phyloP scores from a whole-genome alignment of 1,140 invertebrate species.

The Drosophila burlai region DNA sequence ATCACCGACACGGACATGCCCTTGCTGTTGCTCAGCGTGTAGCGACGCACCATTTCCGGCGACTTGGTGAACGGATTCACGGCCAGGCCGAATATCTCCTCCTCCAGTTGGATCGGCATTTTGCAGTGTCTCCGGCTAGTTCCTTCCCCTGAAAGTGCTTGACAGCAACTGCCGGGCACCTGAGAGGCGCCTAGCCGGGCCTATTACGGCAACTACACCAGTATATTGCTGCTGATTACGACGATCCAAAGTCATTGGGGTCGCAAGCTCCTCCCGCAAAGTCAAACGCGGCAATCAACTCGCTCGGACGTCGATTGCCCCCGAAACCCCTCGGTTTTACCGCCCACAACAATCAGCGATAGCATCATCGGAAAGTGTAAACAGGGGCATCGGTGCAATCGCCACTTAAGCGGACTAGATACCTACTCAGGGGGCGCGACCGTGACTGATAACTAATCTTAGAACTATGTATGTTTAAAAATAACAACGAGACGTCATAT shows the following conservation, averaged over 20 bases:
- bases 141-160: constrained; percentile 38
- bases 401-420: constrained; percentile 7
- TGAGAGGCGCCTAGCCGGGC: constrained; percentile 24
- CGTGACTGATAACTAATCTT: background rate
- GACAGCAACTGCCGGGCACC: constrained; percentile 54
- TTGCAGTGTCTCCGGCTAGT: constrained; percentile 24
- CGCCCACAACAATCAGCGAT: constrained; percentile 1
- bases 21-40: constrained; percentile 87
- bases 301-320: constrained; percentile 18
- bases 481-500: background rate
- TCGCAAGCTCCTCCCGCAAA: constrained; percentile 52
- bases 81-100: constrained; percentile 74
- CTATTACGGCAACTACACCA: background rate
- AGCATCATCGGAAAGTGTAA: constrained; percentile 1
- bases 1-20: constrained; percentile 88
- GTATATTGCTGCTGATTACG: constrained; percentile 21
- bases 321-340: background rate
- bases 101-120: constrained; percentile 59
- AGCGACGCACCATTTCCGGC: constrained; percentile 85
- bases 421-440: constrained; percentile 6
- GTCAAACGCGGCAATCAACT: constrained; percentile 60
- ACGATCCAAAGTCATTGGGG: constrained; percentile 61
- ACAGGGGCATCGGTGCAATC: constrained; percentile 9
- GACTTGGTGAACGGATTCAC: constrained; percentile 74
- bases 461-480: background rate